These are phyloP conservation scores for Plemyria rubiginata DNA, from an alignment of 2,888 invertebrate species.

Conservation along the genomic window DNA sequence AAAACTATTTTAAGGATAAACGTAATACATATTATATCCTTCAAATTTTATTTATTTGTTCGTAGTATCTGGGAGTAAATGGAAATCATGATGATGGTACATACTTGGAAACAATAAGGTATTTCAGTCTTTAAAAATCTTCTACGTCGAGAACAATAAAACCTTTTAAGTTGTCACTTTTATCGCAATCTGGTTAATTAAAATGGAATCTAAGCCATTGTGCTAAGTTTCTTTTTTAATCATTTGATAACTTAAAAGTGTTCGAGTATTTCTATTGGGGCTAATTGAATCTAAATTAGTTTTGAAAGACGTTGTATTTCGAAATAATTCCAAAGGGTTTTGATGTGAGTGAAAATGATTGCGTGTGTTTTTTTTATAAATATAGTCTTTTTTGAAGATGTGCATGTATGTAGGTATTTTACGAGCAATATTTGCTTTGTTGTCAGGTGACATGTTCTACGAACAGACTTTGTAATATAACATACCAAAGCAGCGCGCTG, in stretches of 20 bases:
- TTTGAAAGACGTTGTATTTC: conserved; percentile 3
- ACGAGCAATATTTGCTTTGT: neutral
- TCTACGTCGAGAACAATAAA: conserved; percentile 32
- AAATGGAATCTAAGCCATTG: conserved; percentile 35
- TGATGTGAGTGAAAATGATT: neutral
- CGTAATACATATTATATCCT: too few relatives aligned
- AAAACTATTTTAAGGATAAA: too few relatives aligned
- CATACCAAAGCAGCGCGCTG: neutral
- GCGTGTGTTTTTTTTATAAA: too few relatives aligned
- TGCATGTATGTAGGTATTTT: too few relatives aligned
- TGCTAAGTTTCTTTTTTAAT: conserved; percentile 34
- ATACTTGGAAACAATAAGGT: too few relatives aligned
- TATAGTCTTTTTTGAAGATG: too few relatives aligned
- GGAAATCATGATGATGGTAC: too few relatives aligned
- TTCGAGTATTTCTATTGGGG: conserved; percentile 17
- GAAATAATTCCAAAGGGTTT: neutral
- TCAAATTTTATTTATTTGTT: too few relatives aligned
- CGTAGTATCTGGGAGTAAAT: too few relatives aligned
- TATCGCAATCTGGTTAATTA: conserved; percentile 40
- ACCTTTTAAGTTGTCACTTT: conserved; percentile 29
- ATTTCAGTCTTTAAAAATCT: too few relatives aligned
- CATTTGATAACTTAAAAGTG: conserved; percentile 24
- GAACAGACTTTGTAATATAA: neutral
- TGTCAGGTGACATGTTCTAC: neutral
- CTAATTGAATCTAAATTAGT: conserved; percentile 19